Evolutionary conservation across 2,888 invertebrate species (phyloP), one percentile per base, ranked within the genome.

Genomic region (Candidula unifasciata): DNA sequence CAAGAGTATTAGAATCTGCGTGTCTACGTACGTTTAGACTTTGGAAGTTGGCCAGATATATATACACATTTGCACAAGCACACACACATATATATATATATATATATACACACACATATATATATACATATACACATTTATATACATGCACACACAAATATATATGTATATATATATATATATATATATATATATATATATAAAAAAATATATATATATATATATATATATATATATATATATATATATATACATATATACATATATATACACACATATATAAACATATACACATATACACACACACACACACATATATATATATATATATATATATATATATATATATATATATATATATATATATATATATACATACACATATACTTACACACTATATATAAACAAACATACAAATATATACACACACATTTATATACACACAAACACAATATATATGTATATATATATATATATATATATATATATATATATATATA

Each of bases 401-500:
- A 44, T 10, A 44, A 3, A 44, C 44, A 44, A 3, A 44, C 44
- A 44, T 10, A 44, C 44, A 44, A 3, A 10, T 10, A 44, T 10
- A 44, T 10, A 44, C 44, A 44, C 44, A 44, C 44, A 44, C 44
- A 44, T 44, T 3, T 44, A 60, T 24, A 60, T 18, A 24, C 3
- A 60, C 18, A 18, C 10, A 18, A 54, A 18, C 18, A 54, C 54
- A 13, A 60, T 24, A 60, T 60, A 60, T 60, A 60, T 60, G 18
- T 24, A 24, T 18, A 60, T 60, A 60, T 60, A 60, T 24, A 24
- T 60, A 60, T 60, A 60, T 60, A 60, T 60, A 60, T 60, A 60
- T 60, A 60, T 60, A 60, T 60, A 60, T 60, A 60, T 60, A 60
- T 60, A 60, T 60, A 60, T 60, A 60, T 60, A 60, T 60, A 60